A percentile compares a stretch with the other conserved stretches of the same genome.
Conservation (phyloP, 2,113 vertebrate genomes). For the Takifugu bimaculatus region DNA sequence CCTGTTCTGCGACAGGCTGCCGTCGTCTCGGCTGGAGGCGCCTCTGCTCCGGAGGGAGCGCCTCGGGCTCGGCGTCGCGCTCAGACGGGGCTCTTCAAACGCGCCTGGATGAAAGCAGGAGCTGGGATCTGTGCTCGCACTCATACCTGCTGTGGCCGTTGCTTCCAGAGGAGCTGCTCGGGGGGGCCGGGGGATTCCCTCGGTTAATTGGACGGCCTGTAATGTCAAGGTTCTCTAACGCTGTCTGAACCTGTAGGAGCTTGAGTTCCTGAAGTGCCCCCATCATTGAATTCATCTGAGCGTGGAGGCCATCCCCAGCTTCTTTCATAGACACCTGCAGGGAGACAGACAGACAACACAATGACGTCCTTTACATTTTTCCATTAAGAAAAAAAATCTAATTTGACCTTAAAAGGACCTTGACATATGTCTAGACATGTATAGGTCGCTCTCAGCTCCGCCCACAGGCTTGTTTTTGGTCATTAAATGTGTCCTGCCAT, state of each 20-base stretch:
- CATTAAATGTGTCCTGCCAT: no score
- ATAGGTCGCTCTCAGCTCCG: no score
- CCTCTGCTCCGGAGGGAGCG: conserved; percentile 41
- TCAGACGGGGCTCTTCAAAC: conserved; percentile 8
- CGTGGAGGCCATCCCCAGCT: conserved; percentile 91
- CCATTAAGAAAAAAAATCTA: no score
- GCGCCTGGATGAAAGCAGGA: conserved; percentile 7
- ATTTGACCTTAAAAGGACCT: no score
- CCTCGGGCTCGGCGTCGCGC: conserved; percentile 20
- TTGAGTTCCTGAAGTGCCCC: conserved; percentile 95
- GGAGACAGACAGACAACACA: background rate
- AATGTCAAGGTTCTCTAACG: conserved; percentile 86
- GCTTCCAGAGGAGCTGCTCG: conserved; percentile 7
- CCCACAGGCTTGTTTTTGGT: no score
- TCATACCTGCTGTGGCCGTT: conserved; percentile 5
- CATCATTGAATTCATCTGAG: conserved; percentile 99
- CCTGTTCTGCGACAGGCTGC: conserved; percentile 43
- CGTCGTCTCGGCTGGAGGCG: conserved; percentile 30
- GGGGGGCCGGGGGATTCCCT: conserved; percentile 38
- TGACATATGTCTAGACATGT: no score
- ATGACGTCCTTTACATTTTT: background rate
- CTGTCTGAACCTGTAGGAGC: conserved; percentile 92
- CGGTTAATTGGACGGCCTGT: conserved; percentile 67
- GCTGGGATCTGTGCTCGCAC: conserved; percentile 5
- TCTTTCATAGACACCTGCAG: conserved; percentile 89